A percentile compares a stretch with the other conserved stretches of the same genome.
Conservation (phyloP, 2,888 invertebrate species). For the Cosmopolites sordidus region DNA sequence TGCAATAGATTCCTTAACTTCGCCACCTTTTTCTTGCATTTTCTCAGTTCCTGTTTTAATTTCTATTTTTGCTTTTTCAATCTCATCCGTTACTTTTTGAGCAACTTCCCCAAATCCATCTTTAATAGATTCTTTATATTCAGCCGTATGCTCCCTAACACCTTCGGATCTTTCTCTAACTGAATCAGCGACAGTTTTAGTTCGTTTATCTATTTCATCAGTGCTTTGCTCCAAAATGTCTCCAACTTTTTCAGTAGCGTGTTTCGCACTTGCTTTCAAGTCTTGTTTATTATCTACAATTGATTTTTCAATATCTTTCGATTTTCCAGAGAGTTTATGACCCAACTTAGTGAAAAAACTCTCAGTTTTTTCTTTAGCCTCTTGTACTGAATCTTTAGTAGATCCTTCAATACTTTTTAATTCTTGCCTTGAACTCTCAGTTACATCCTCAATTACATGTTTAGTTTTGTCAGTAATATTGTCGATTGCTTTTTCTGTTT, state of each 20-base stretch:
- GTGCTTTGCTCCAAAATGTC: neutral
- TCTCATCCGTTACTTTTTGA: neutral
- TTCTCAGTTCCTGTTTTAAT: neutral
- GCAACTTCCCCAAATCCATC: slow-evolving; percentile 7
- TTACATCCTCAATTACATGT: neutral
- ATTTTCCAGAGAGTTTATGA: slow-evolving; percentile 24
- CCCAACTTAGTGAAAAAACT: slow-evolving; percentile 30
- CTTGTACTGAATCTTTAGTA: slow-evolving; percentile 9
- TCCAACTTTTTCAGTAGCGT: slow-evolving; percentile 5
- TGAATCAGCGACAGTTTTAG: too few relatives aligned
- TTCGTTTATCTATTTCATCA: slow-evolving; percentile 6
- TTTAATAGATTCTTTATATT: slow-evolving; percentile 22
- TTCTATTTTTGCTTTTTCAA: neutral
- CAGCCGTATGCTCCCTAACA: slow-evolving; percentile 2
- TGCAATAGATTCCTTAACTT: neutral
- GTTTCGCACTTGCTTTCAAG: slow-evolving; percentile 9
- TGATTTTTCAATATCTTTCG: slow-evolving; percentile 19
- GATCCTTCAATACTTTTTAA: neutral
- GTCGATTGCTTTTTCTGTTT: neutral
- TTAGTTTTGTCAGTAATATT: neutral
- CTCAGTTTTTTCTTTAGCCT: slow-evolving; percentile 13
- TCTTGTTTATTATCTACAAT: neutral
- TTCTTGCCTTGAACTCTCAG: neutral
- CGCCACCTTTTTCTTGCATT: neutral
- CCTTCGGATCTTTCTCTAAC: too few relatives aligned